These are phyloP conservation scores for Macrobrachium rosenbergii DNA, from an alignment of 1,140 invertebrate species.

Conservation along the genomic window DNA sequence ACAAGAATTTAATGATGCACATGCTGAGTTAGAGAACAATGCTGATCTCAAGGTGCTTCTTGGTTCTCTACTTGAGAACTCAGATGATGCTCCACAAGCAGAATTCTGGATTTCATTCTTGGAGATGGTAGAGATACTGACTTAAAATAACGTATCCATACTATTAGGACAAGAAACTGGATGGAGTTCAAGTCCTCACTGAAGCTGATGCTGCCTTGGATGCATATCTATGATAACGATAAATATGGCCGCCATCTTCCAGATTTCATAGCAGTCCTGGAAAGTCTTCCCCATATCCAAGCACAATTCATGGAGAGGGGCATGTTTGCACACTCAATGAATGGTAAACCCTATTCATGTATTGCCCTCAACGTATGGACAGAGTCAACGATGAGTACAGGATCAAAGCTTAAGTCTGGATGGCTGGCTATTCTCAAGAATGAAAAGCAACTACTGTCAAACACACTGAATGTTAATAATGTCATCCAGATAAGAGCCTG, in stretches of 20 bases:
- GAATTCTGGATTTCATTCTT: neutral
- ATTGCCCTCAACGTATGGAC: slow-evolving; percentile 3
- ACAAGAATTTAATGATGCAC: no score
- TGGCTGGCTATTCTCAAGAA: slow-evolving; percentile 12
- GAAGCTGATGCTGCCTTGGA: slow-evolving; percentile 14
- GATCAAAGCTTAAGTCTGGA: neutral
- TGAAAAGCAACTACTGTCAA: slow-evolving; percentile 5
- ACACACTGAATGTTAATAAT: neutral
- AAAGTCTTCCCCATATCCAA: neutral
- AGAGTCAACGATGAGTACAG: neutral
- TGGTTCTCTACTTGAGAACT: no score
- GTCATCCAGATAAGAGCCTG: neutral
- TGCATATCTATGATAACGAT: slow-evolving; percentile 3
- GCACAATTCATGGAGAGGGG: slow-evolving; percentile 9
- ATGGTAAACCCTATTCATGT: neutral
- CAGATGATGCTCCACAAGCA: neutral
- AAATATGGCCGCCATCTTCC: slow-evolving; percentile 4
- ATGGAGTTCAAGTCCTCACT: no score
- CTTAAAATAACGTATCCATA: slow-evolving; percentile 7
- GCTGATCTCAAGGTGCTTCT: no score
- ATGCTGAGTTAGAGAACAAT: no score
- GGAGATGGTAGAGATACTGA: slow-evolving; percentile 12
- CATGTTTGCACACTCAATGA: neutral
- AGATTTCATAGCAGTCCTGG: slow-evolving; percentile 10
- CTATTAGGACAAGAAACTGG: neutral